Conservation (phyloP, 2,797 vertebrate species). For the Pangasius sanitwongsei region DNA sequence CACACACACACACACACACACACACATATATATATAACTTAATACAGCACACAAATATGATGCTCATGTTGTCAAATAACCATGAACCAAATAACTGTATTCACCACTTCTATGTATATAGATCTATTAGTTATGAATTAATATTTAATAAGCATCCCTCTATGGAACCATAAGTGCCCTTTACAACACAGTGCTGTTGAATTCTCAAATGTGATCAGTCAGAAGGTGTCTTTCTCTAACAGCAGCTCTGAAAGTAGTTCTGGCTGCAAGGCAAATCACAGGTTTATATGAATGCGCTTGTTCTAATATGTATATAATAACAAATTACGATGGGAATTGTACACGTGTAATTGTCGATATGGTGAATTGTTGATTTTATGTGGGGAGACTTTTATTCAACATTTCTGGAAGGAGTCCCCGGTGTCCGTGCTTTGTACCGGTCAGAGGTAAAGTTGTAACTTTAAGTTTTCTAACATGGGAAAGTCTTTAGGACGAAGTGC, state of each 20-base stretch:
- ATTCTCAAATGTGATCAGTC: neutral
- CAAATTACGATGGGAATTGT: neutral
- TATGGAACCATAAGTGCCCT: neutral
- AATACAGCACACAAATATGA: neutral
- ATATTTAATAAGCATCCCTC: neutral
- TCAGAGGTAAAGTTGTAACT: neutral
- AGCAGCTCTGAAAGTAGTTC: neutral
- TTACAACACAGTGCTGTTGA: neutral
- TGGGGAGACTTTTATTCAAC: neutral
- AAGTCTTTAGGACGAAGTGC: neutral
- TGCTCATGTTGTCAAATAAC: neutral
- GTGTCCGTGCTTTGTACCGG: neutral
- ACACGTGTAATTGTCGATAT: neutral
- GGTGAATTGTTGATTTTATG: neutral
- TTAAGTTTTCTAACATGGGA: neutral
- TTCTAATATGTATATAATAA: neutral
- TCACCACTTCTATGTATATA: neutral
- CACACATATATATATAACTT: no score
- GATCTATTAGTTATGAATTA: neutral
- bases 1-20: neutral
- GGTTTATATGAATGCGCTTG: neutral
- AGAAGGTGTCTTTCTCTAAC: neutral
- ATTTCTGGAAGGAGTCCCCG: neutral
- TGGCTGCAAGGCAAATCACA: neutral
- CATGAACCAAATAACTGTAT: neutral